Evolutionary conservation across 2,888 invertebrate species (phyloP), one percentile per base, ranked within the genome.

Genomic region (Spisula subtruncata): DNA sequence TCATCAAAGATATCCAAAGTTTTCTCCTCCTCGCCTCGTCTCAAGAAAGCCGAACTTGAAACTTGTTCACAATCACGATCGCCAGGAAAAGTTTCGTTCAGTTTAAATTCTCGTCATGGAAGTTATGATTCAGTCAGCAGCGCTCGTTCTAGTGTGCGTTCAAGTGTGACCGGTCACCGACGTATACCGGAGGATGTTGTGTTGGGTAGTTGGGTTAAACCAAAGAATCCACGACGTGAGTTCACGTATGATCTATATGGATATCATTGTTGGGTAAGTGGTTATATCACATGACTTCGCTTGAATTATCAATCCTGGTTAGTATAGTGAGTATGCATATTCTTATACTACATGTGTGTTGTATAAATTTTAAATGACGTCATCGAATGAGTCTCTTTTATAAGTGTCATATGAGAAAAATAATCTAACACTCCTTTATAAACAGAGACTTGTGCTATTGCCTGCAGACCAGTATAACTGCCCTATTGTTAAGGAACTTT

Each of bases 241-340:
- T 56, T 94, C 32, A 82, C 91, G 60, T 95, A 95, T 80, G 93
- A 94, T 1, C 71, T 89, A 18, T 85, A 93, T 86, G 89, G 91
- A 79, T 89, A 92, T 51, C 90, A 93, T 32, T 95, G 95, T 84
- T 95, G 95, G 95, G 95, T 95, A 93, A 48, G 94, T 84, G 5
- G 8, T 46, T 51, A 41, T 41, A 41, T 8, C 41, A 41, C 41
- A 8, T 41, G 41, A 8, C 41, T 41, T 41, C n/a, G n/a, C n/a
- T n/a, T n/a, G n/a, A n/a, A n/a, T n/a, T n/a, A n/a, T n/a, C n/a
- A n/a, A n/a, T n/a, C n/a, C n/a, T n/a, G n/a, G n/a, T n/a, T n/a
- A n/a, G n/a, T n/a, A n/a, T n/a, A n/a, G n/a, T n/a, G n/a, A n/a
- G n/a, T n/a, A n/a, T n/a, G n/a, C n/a, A n/a, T n/a, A n/a, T n/a